Conservation (phyloP, 2,113 vertebrate species). For the Fregata magnificens region DNA sequence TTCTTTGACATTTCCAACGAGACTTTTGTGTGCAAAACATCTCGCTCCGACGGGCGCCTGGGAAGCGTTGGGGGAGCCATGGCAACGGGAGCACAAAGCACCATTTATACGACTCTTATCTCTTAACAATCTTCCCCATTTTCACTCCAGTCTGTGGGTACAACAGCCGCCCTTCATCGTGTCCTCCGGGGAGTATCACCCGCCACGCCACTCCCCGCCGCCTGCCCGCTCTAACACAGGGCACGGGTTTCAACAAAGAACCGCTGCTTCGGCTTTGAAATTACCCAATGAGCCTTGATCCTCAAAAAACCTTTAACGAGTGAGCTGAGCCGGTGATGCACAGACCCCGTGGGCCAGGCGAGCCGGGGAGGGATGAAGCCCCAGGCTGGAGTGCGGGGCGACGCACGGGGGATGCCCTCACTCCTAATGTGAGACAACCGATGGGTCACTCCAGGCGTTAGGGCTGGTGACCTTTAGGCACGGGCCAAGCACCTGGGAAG, state of each 20-base stretch:
- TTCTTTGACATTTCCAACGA: constrained; percentile 73
- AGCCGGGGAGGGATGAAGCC: neutral
- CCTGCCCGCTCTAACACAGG: accelerated
- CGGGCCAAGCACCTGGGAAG: neutral
- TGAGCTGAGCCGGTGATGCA: neutral
- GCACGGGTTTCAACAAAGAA: neutral
- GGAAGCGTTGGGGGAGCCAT: constrained; percentile 67
- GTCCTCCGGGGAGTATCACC: accelerated
- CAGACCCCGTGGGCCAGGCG: accelerated
- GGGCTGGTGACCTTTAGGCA: neutral
- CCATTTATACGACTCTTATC: neutral
- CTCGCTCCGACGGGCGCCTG: constrained; percentile 41
- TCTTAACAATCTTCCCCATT: neutral
- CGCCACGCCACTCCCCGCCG: accelerated
- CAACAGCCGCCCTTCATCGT: accelerated
- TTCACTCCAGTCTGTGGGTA: neutral
- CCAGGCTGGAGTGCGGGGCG: neutral
- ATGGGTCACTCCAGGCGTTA: accelerated
- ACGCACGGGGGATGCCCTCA: neutral
- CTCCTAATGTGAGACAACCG: neutral
- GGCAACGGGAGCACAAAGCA: constrained; percentile 55
- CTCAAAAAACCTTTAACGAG: neutral
- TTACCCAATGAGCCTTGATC: accelerated
- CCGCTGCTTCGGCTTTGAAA: neutral
- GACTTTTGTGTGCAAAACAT: constrained; percentile 61